Percentiles rank a stretch among this genome's conserved stretches.
phyloP scores from a whole-genome alignment of 1,140 invertebrate species.

The Anastrepha ludens region DNA sequence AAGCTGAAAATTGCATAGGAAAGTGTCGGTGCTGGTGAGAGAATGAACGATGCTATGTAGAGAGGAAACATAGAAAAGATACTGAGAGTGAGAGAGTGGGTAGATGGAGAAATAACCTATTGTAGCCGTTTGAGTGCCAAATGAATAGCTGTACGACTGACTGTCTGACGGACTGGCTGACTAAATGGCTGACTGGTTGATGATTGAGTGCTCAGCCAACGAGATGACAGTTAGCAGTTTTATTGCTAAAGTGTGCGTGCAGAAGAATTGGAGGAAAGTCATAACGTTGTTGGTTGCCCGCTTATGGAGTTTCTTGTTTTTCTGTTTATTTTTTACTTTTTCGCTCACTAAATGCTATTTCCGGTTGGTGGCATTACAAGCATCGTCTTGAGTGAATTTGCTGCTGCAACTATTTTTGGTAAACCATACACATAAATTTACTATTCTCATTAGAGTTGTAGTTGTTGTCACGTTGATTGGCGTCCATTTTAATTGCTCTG shows the following conservation, averaged over 20 bases:
- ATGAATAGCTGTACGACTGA: not conserved
- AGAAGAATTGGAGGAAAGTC: not conserved
- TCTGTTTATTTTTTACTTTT: not conserved
- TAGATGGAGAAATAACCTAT: not conserved
- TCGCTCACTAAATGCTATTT: not conserved
- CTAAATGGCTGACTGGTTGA: not conserved
- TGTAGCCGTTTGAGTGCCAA: not conserved
- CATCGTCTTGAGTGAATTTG: not conserved
- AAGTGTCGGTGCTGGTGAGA: not conserved
- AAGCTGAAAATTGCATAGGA: not conserved
- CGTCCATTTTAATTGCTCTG: slow-evolving; percentile 18
- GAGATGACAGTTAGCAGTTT: slow-evolving; percentile 21
- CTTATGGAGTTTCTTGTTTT: not conserved
- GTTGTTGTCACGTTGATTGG: slow-evolving; percentile 21
- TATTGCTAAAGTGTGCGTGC: not conserved
- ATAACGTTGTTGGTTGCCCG: not conserved
- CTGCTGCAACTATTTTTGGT: not conserved
- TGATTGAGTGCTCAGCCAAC: slow-evolving; percentile 25
- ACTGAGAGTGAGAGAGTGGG: not conserved
- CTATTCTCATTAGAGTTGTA: not conserved
- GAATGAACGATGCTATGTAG: too few species aligned
- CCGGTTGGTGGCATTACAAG: not conserved
- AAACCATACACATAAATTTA: not conserved
- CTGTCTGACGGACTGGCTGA: not conserved
- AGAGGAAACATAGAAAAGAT: not conserved